Percentiles rank a stretch among this genome's conserved stretches.
Evolutionary conservation across 2,797 vertebrate species (phyloP).

Genomic region (Melanogrammus aeglefinus): DNA sequence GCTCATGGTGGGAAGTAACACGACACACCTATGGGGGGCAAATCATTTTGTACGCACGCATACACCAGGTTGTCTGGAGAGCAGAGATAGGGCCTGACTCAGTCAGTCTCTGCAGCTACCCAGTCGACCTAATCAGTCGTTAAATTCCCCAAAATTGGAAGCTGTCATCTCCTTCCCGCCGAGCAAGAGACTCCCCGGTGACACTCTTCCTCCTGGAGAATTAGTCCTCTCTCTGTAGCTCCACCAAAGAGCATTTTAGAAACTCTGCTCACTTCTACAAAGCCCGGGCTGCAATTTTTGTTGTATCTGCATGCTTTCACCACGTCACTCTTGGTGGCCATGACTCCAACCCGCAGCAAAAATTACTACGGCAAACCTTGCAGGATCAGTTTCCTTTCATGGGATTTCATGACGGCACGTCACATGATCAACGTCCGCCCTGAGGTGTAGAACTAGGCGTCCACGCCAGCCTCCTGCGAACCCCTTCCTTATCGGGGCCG

Average conservation of each 20-base stretch:
- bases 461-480: not conserved
- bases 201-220: constrained; percentile 45
- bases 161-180: constrained; percentile 54
- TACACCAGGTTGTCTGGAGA: constrained; percentile 53
- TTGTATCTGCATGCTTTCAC: not conserved
- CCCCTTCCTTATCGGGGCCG: not conserved
- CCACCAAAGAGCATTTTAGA: constrained; percentile 14
- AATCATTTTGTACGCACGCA: not conserved
- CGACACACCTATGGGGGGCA: not conserved
- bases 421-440: not conserved
- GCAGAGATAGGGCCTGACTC: constrained; percentile 56
- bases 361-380: not conserved
- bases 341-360: not conserved
- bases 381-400: not conserved
- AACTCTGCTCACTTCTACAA: constrained; percentile 16
- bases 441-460: not conserved
- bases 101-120: constrained; percentile 58
- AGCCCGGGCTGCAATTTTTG: not conserved
- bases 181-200: constrained; percentile 37
- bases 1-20: not conserved
- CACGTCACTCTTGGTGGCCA: not conserved
- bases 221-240: constrained; percentile 19
- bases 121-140: constrained; percentile 66
- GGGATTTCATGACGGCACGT: not conserved
- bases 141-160: constrained; percentile 55